Percentiles rank a stretch among this genome's conserved stretches.
Conservation (phyloP, 1,140 invertebrate species). For the Gonatopus flavifemur region DNA sequence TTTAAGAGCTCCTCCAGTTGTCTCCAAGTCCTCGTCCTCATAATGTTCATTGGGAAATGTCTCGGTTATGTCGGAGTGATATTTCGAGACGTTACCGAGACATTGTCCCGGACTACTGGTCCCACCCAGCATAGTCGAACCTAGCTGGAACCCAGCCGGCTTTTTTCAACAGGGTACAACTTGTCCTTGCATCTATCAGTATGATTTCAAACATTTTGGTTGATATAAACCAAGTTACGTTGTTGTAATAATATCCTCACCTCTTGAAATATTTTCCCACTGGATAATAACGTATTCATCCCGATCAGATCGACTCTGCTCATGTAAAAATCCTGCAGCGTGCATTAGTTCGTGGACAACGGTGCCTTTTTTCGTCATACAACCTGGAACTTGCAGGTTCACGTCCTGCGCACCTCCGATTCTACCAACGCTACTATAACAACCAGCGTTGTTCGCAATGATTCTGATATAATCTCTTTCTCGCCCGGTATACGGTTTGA, state of each 20-base stretch:
- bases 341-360: constrained; percentile 87
- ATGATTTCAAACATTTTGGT: no score
- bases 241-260: constrained; percentile 48
- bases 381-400: constrained; percentile 74
- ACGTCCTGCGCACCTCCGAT: constrained; percentile 72
- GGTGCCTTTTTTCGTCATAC: constrained; percentile 72
- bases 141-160: no score
- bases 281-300: constrained; percentile 73
- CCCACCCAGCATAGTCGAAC: no score
- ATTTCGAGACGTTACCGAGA: no score
- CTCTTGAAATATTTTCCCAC: constrained; percentile 72
- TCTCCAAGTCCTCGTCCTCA: no score
- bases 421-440: constrained; percentile 78
- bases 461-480: constrained; percentile 72
- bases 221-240: no score
- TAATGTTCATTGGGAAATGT: no score
- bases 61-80: no score
- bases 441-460: constrained; percentile 69
- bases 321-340: constrained; percentile 82
- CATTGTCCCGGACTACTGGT: no score
- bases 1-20: no score
- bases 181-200: no score
- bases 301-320: constrained; percentile 79
- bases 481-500: constrained; percentile 62
- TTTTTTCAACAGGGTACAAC: no score